Evolutionary conservation across 2,888 invertebrate genomes (phyloP), one percentile per base, ranked within the genome.

Genomic region (Heliothis peltigera): DNA sequence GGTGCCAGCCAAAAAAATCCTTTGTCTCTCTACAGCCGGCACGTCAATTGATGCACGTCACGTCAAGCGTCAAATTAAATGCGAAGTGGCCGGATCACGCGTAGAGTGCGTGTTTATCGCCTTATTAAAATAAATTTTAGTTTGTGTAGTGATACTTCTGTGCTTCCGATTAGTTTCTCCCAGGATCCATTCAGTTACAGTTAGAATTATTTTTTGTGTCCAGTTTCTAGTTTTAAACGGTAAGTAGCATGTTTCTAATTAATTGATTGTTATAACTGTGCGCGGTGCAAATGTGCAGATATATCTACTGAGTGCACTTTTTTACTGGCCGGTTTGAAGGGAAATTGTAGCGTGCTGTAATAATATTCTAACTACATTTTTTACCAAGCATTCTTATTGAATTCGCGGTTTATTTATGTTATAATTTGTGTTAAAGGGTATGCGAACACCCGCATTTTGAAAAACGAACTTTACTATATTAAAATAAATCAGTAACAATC

Each of bases 101-200:
- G 54, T 28, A 8, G 35, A 22, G 55, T 74, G 77, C 74, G 79
- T 80, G 81, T 69, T 62, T 66, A 54, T 57, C 47, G 43, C 59
- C 66, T 57, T 54, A 19, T 25, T 52, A 32, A 18, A 65, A 43
- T 58, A 64, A 32, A 25, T 54, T 46, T 49, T 51, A 47, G 47
- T 65, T 64, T 53, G 56, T 75, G 51, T 44, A 61, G 73, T 75
- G 71, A 39, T 59, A 51, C 39, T n/a, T 56, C 21, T 12, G 42
- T 64, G 51, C 52, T 44, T 22, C 17, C 15, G 18, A 28, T 22
- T 49, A 64, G 59, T 70, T 58, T 64, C 35, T 49, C 21, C 4
- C 12, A 46, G 46, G 19, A 42, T 70, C 46, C 7, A 28, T 46
- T 59, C 21, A 22, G 28, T 49, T 46, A 21, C 4, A 39, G 25